A percentile compares a stretch with the other conserved stretches of the same genome.
These are phyloP conservation scores for Rhabdophis nuchalis DNA, from an alignment of 2,797 vertebrate genomes.

Conservation along the genomic window DNA sequence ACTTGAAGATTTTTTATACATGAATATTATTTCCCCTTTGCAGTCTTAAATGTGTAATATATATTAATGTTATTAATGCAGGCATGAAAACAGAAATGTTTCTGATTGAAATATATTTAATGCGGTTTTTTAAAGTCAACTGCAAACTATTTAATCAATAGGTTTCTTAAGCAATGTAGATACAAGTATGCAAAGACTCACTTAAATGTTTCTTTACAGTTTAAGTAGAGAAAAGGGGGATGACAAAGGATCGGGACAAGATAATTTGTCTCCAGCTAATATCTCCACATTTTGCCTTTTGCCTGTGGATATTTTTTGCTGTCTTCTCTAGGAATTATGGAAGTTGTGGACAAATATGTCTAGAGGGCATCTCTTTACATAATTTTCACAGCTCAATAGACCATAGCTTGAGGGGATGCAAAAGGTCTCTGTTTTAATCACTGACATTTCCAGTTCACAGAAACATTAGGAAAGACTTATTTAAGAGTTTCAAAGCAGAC, in stretches of 20 bases:
- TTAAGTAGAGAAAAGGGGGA: background rate
- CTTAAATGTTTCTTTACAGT: background rate
- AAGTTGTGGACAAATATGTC: background rate
- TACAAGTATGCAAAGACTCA: background rate
- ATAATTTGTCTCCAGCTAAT: background rate
- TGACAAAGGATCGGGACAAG: background rate
- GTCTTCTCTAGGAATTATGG: background rate
- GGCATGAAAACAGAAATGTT: background rate
- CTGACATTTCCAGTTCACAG: background rate
- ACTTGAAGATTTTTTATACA: background rate
- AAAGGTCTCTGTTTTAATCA: background rate
- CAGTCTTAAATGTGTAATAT: background rate
- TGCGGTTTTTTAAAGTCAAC: background rate
- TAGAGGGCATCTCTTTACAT: background rate
- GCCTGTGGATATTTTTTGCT: background rate
- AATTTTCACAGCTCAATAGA: background rate
- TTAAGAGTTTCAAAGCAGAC: background rate
- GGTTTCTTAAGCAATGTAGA: background rate
- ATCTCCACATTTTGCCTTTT: background rate
- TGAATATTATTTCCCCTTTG: background rate
- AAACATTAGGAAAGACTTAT: background rate
- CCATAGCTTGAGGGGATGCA: background rate
- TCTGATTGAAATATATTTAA: background rate
- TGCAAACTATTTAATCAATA: background rate
- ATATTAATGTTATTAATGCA: background rate